phyloP scores from a whole-genome alignment of 1,140 invertebrate species.

The Pomacea maculata region DNA sequence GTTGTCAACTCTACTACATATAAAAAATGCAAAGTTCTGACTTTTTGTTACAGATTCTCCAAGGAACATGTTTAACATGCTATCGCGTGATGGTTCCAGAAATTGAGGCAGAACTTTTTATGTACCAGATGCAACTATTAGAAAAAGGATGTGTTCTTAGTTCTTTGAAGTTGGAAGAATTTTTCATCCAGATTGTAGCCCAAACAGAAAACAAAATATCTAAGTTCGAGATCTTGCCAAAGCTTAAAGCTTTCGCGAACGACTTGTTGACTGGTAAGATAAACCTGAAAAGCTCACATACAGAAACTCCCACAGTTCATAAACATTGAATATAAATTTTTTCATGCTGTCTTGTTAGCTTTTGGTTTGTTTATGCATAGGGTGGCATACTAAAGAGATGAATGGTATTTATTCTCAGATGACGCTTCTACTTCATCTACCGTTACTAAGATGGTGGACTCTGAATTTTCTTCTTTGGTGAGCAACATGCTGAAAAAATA shows the following conservation, averaged over 20 bases:
- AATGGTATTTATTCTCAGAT: background rate
- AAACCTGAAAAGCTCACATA: background rate
- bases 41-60: conserved; percentile 67
- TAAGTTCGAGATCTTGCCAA: background rate
- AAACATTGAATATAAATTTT: too few relatives aligned
- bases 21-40: background rate
- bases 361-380: background rate
- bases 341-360: too few relatives aligned
- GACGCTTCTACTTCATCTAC: background rate
- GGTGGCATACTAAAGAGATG: background rate
- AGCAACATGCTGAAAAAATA: conserved; percentile 2
- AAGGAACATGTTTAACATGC: conserved; percentile 71
- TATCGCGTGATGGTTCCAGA: conserved; percentile 59
- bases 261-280: background rate
- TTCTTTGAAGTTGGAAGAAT: conserved; percentile 73
- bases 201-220: conserved; percentile 14
- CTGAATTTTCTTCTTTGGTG: conserved; percentile 10
- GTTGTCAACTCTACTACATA: too few relatives aligned
- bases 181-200: conserved; percentile 5
- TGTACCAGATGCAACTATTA: conserved; percentile 79
- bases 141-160: conserved; percentile 79
- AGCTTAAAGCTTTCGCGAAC: background rate
- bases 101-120: conserved; percentile 67
- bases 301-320: too few relatives aligned
- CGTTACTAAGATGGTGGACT: conserved; percentile 12